Evolutionary conservation across 2,797 vertebrate genomes (phyloP).

Genomic region (Orestias chungarensis): DNA sequence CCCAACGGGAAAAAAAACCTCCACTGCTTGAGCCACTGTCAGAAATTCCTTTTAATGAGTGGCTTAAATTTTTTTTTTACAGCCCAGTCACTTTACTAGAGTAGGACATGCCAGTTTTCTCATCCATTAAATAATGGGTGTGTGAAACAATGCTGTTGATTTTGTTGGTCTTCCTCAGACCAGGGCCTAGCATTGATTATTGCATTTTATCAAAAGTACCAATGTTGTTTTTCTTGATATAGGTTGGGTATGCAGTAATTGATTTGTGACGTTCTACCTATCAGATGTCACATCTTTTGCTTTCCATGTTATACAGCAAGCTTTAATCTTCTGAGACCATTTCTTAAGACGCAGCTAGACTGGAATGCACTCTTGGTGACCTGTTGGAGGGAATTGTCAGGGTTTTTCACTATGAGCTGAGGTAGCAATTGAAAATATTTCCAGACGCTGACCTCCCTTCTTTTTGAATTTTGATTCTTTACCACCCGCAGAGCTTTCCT

Average conservation of each 20-base stretch:
- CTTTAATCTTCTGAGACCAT: constrained; percentile 44
- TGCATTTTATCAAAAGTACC: not conserved
- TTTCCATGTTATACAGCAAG: not conserved
- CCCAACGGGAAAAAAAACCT: no score
- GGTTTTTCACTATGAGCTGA: constrained; percentile 10
- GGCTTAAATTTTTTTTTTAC: no score
- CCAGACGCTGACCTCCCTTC: constrained; percentile 38
- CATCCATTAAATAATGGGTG: not conserved
- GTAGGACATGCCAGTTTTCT: not conserved
- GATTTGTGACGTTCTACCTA: not conserved
- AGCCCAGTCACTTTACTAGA: not conserved
- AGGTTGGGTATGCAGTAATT: not conserved
- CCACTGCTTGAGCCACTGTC: no score
- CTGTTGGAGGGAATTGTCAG: constrained; percentile 9
- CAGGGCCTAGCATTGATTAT: not conserved
- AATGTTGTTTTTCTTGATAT: not conserved
- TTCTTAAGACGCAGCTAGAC: constrained; percentile 15
- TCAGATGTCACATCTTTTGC: not conserved
- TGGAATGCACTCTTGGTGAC: constrained; percentile 13
- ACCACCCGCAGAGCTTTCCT: constrained; percentile 40
- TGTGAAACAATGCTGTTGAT: not conserved
- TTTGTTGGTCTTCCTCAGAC: not conserved
- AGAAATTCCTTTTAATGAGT: no score
- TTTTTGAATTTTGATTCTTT: constrained; percentile 48
- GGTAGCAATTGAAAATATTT: constrained; percentile 28